phyloP scores from a whole-genome alignment of 2,113 vertebrate genomes.

The Ceyx cyanopectus region DNA sequence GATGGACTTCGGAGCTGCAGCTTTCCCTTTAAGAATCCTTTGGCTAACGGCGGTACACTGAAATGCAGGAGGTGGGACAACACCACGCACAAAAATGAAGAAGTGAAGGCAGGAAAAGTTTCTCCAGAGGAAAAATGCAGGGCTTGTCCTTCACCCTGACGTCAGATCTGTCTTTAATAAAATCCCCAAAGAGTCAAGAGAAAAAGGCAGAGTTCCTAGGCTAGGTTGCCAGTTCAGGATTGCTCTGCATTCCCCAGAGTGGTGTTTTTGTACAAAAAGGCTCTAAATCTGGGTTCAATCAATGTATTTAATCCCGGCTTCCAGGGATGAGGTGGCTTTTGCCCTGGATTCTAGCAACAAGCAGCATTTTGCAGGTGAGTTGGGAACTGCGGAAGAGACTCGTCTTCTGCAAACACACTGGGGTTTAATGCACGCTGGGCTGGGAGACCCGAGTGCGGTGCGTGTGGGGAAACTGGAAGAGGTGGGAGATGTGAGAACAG shows the following conservation, averaged over 20 bases:
- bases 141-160: constrained; percentile 85
- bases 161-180: constrained; percentile 86
- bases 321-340: constrained; percentile 96
- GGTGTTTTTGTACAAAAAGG: constrained; percentile 58
- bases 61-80: constrained; percentile 82
- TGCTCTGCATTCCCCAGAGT: constrained; percentile 60
- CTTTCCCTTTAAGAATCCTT: constrained; percentile 85
- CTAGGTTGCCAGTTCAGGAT: constrained; percentile 59
- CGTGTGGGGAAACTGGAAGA: not conserved
- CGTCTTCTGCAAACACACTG: not conserved
- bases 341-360: constrained; percentile 88
- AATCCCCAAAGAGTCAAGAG: constrained; percentile 66
- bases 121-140: constrained; percentile 80
- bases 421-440: not conserved
- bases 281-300: constrained; percentile 82
- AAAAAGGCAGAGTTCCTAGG: constrained; percentile 65
- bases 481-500: not conserved
- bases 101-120: constrained; percentile 79
- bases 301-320: constrained; percentile 83
- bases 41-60: constrained; percentile 65
- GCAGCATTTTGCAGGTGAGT: constrained; percentile 89
- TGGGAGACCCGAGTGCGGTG: fast-evolving
- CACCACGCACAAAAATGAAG: constrained; percentile 62
- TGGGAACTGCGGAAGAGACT: not conserved
- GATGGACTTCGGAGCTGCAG: not conserved